A percentile compares a stretch with the other conserved stretches of the same genome.
Conservation (phyloP, 2,888 invertebrate species). For the Drosophila melanocephala region DNA sequence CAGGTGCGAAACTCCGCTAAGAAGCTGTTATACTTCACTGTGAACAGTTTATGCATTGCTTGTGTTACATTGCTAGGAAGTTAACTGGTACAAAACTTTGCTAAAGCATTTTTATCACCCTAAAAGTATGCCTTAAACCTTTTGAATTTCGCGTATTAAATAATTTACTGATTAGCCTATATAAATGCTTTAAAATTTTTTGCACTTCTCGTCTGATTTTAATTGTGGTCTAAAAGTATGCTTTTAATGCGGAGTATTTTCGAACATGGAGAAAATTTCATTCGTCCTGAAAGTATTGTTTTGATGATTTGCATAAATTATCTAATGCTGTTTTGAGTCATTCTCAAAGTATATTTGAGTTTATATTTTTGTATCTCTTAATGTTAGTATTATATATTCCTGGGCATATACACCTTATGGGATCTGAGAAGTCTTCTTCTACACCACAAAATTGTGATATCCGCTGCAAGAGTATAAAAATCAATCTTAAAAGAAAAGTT, state of each 20-base stretch:
- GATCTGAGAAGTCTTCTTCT: neutral
- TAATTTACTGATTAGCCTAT: neutral
- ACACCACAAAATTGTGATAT: neutral
- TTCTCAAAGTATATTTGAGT: neutral
- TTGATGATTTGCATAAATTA: neutral
- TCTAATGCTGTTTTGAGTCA: neutral
- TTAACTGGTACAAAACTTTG: neutral
- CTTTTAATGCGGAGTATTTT: neutral
- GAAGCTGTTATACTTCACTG: neutral
- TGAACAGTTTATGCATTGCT: neutral
- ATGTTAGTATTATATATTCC: neutral
- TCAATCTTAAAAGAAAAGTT: neutral
- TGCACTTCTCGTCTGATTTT: neutral
- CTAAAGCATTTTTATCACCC: neutral
- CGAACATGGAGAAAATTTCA: neutral
- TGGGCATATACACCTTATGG: neutral
- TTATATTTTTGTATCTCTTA: neutral
- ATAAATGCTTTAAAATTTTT: neutral
- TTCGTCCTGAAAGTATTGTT: neutral
- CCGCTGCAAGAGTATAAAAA: neutral
- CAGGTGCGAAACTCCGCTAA: neutral
- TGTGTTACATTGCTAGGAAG: neutral
- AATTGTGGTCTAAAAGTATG: neutral
- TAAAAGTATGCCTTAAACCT: neutral
- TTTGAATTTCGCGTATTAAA: neutral